Conservation (phyloP, 1,140 invertebrate species). For the Aricia agestis region DNA sequence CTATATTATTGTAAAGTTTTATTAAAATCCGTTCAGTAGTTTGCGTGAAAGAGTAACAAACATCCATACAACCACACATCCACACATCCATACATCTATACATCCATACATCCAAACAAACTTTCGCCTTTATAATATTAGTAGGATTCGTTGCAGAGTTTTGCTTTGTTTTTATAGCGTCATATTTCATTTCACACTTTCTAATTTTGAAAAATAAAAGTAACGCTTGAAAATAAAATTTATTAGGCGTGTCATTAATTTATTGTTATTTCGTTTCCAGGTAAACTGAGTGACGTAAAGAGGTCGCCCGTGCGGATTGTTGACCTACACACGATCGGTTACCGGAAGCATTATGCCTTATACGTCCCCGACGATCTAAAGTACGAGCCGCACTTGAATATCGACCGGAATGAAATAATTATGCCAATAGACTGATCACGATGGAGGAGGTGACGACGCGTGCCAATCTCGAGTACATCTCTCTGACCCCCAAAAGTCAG, state of each 20-base stretch:
- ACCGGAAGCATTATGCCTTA: slow-evolving; percentile 73
- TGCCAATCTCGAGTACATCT: slow-evolving; percentile 61
- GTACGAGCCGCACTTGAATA: slow-evolving; percentile 57
- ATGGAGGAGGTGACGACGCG: slow-evolving; percentile 66
- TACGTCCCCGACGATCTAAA: slow-evolving; percentile 59
- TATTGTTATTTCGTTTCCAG: slow-evolving; percentile 54
- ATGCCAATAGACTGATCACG: slow-evolving; percentile 63
- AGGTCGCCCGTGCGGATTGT: slow-evolving; percentile 49
- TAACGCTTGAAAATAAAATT: background rate
- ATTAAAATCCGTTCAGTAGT: too few relatives aligned
- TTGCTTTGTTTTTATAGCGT: background rate
- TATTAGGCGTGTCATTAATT: background rate
- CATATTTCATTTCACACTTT: background rate
- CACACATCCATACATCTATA: too few relatives aligned
- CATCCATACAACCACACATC: too few relatives aligned
- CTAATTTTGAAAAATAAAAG: background rate
- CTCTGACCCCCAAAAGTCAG: slow-evolving; percentile 57
- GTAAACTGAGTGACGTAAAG: slow-evolving; percentile 48
- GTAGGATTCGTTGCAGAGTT: too few relatives aligned
- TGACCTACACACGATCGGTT: slow-evolving; percentile 56
- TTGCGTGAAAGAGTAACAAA: too few relatives aligned
- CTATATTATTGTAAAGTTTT: too few relatives aligned
- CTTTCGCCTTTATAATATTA: too few relatives aligned
- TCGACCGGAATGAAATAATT: slow-evolving; percentile 57
- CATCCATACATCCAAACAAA: too few relatives aligned